These are phyloP conservation scores for Pseudomyrmex dendroicus DNA, from an alignment of 1,140 invertebrate genomes.

Conservation along the genomic window DNA sequence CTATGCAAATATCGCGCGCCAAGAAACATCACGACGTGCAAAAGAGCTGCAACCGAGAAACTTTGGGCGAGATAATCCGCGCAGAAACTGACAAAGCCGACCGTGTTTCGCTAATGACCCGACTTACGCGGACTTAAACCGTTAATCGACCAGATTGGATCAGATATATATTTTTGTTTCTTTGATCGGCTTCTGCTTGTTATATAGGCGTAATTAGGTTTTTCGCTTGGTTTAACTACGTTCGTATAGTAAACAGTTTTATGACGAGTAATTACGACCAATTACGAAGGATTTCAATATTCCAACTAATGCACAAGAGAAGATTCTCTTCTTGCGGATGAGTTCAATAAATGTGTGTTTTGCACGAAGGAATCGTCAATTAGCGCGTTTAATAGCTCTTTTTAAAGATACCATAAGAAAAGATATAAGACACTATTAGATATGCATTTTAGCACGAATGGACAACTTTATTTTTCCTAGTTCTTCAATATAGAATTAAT, in stretches of 20 bases:
- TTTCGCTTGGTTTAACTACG: slow-evolving; percentile 9
- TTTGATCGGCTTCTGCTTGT: neutral
- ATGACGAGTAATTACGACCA: slow-evolving; percentile 13
- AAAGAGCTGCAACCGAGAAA: slow-evolving; percentile 6
- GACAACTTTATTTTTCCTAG: neutral
- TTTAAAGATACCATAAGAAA: neutral
- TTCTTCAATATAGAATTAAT: too few relatives aligned
- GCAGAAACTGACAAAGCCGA: slow-evolving; percentile 16
- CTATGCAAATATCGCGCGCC: neutral
- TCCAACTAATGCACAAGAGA: neutral
- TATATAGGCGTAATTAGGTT: neutral
- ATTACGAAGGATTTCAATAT: slow-evolving; percentile 28
- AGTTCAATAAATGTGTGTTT: slow-evolving; percentile 9
- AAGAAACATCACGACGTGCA: neutral
- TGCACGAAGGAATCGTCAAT: neutral
- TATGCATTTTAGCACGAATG: neutral
- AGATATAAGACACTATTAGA: neutral
- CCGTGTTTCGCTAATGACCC: slow-evolving; percentile 9
- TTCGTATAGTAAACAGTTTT: slow-evolving; percentile 10
- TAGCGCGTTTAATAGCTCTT: neutral
- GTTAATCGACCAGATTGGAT: neutral
- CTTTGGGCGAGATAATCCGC: slow-evolving; percentile 42
- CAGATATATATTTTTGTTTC: neutral
- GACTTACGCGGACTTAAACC: neutral
- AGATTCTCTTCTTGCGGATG: neutral